Conservation (phyloP, 2,888 invertebrate genomes). For the Drosophila yooni region DNA sequence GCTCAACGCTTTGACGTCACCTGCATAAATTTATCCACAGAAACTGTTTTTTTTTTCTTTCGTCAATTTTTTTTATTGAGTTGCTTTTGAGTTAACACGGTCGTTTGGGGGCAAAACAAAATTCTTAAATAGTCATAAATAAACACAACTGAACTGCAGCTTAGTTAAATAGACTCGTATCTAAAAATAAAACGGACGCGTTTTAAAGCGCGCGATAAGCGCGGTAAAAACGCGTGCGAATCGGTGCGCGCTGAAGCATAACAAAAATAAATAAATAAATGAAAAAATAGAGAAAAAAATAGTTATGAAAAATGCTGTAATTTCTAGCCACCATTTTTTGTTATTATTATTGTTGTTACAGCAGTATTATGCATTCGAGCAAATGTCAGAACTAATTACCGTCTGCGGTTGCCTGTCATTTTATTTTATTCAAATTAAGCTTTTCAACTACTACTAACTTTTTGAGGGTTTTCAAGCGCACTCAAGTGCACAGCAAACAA, state of each 20-base stretch:
- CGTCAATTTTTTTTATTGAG: constrained; percentile 15
- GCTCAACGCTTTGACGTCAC: constrained; percentile 68
- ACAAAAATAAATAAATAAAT: neutral
- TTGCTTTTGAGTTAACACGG: constrained; percentile 62
- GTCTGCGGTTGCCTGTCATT: constrained; percentile 28
- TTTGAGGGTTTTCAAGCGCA: constrained; percentile 30
- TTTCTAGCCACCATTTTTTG: constrained; percentile 40
- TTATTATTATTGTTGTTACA: constrained; percentile 42
- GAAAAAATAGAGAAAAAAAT: neutral
- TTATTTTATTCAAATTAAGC: constrained; percentile 13
- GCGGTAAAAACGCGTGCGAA: constrained; percentile 37
- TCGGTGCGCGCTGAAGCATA: constrained; percentile 36
- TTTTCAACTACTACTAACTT: constrained; percentile 15
- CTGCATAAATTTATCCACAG: constrained; percentile 64
- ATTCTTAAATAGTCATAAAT: constrained; percentile 73
- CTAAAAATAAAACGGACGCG: constrained; percentile 43
- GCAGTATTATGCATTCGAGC: constrained; percentile 30
- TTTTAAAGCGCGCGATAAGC: constrained; percentile 34
- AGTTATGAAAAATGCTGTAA: constrained; percentile 54
- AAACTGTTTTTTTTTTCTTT: constrained; percentile 29
- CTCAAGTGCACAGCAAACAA: constrained; percentile 7
- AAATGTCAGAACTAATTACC: constrained; percentile 42
- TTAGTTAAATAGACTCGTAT: constrained; percentile 56
- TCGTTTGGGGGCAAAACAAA: constrained; percentile 53
- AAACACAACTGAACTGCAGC: constrained; percentile 69